Conservation (phyloP, 2,888 invertebrate species). For the Trachelus iudaicus region DNA sequence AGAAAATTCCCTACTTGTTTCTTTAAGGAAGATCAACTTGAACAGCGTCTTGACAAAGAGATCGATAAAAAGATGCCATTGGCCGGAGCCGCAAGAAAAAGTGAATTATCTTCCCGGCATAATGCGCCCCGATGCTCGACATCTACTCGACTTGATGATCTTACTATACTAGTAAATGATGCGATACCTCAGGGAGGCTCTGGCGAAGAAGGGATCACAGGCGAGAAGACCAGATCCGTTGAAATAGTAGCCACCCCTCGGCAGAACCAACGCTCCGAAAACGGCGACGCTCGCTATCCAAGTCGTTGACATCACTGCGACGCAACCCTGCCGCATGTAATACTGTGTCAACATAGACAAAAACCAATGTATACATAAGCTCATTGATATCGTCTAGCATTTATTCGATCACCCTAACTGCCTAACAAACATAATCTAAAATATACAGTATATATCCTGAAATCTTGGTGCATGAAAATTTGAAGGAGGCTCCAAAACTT, state of each 20-base stretch:
- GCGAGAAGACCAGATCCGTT: slow-evolving; percentile 87
- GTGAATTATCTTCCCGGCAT: background rate
- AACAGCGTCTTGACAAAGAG: background rate
- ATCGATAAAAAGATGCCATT: background rate
- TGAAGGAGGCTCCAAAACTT: background rate
- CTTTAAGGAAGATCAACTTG: background rate
- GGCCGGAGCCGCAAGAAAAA: background rate
- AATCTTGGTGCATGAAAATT: background rate
- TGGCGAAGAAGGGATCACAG: slow-evolving; percentile 88
- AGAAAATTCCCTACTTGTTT: background rate
- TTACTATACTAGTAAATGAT: background rate
- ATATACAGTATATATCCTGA: background rate
- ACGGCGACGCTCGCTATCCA: slow-evolving; percentile 87
- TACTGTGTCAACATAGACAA: slow-evolving; percentile 55
- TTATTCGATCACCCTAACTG: background rate
- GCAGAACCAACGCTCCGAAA: slow-evolving; percentile 85
- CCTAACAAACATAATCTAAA: background rate
- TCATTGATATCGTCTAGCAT: background rate
- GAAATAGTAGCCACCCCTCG: slow-evolving; percentile 88
- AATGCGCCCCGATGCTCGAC: background rate
- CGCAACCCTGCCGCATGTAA: slow-evolving; percentile 79
- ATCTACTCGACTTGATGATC: background rate
- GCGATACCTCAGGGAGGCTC: slow-evolving; percentile 73
- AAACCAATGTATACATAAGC: slow-evolving; percentile 11
- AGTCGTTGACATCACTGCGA: slow-evolving; percentile 84